phyloP scores from a whole-genome alignment of 1,140 invertebrate genomes.

The Drosophila repleta region DNA sequence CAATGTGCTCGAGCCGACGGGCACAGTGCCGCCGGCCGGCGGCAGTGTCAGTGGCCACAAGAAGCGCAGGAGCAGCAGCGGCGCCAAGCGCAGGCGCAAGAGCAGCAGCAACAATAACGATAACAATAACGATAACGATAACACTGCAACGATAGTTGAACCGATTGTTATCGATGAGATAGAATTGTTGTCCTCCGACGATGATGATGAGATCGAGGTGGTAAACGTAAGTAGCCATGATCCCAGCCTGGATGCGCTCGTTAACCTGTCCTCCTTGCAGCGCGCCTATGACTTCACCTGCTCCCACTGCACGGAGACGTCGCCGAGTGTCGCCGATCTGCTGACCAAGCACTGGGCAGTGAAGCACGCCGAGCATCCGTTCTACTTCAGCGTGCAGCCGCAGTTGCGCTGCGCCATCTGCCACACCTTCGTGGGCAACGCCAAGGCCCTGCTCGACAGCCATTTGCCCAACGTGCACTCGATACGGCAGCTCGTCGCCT shows the following conservation, averaged over 20 bases:
- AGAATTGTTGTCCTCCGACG: slow-evolving; percentile 52
- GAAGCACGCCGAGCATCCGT: slow-evolving; percentile 46
- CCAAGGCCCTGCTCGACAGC: slow-evolving; percentile 40
- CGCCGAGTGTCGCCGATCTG: slow-evolving; percentile 25
- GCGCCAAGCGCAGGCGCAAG: too few species aligned
- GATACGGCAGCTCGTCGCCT: slow-evolving; percentile 33
- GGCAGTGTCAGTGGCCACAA: too few species aligned
- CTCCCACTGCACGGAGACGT: slow-evolving; percentile 39
- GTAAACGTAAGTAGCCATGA: slow-evolving; percentile 1
- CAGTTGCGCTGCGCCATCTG: slow-evolving; percentile 49
- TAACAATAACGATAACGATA: not conserved
- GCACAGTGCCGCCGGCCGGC: not conserved
- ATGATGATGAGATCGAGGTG: slow-evolving; percentile 30
- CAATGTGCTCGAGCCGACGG: not conserved
- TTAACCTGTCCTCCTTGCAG: not conserved
- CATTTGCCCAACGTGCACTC: slow-evolving; percentile 35
- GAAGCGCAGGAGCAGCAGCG: too few species aligned
- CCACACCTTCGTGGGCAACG: slow-evolving; percentile 36
- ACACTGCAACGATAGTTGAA: not conserved
- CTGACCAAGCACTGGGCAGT: slow-evolving; percentile 48
- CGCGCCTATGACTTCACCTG: slow-evolving; percentile 48
- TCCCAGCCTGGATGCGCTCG: not conserved
- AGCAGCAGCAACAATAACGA: too few species aligned
- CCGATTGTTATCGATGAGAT: slow-evolving; percentile 22
- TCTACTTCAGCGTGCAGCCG: slow-evolving; percentile 61